These are phyloP conservation scores for Drosophila erecta DNA, from an alignment of 1,140 invertebrate species.

Conservation along the genomic window DNA sequence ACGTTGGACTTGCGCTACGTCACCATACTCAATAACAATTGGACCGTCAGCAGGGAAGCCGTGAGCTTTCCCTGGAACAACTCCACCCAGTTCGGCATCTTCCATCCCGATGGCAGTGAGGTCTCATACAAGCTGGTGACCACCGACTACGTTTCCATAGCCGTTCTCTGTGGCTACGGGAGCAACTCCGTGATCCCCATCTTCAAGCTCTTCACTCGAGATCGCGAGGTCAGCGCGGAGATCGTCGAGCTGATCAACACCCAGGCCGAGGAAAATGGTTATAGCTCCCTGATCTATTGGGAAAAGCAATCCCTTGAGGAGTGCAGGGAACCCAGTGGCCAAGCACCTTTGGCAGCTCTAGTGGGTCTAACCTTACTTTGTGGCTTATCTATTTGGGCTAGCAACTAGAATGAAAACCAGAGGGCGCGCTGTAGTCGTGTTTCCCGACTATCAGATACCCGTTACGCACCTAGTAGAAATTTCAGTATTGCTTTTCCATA, in stretches of 20 bases:
- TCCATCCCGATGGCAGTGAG: conserved; percentile 3
- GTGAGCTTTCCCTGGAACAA: conserved; percentile 47
- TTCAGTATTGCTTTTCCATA: no score
- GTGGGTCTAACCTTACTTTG: conserved; percentile 6
- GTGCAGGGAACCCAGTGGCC: conserved; percentile 31
- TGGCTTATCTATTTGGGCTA: not conserved
- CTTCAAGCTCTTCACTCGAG: conserved; percentile 45
- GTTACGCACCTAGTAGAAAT: no score
- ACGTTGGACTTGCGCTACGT: conserved; percentile 35
- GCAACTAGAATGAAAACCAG: no score
- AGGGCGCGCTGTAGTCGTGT: no score
- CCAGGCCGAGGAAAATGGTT: not conserved
- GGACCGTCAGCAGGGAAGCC: conserved; percentile 13
- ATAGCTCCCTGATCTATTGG: conserved; percentile 21
- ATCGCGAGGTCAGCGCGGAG: conserved; percentile 15
- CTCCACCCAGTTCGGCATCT: conserved; percentile 38
- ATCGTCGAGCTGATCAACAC: not conserved
- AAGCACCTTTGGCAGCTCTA: not conserved
- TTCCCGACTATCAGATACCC: no score
- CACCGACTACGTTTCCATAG: conserved; percentile 12
- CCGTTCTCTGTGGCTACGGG: conserved; percentile 48
- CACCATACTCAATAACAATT: conserved; percentile 1
- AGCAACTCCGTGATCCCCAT: conserved; percentile 40
- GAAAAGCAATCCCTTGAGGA: conserved; percentile 40
- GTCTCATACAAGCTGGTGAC: conserved; percentile 55